Base-by-base conservation (phyloP, 2,888 invertebrate species). In the Meandrusa payeni region DNA sequence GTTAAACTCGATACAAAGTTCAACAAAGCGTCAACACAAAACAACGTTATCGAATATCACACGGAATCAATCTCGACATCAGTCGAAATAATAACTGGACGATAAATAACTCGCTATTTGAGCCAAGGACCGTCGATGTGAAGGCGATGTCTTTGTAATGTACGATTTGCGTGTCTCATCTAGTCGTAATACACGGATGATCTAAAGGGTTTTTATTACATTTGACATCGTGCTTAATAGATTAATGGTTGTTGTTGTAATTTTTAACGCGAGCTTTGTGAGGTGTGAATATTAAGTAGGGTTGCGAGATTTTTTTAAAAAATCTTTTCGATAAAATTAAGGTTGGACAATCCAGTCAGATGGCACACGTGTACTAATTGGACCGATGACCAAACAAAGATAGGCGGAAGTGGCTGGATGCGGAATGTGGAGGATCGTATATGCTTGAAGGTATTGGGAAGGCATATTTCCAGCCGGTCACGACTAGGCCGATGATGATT, bases 21-120 rank as follows among this genome's bases (percentile, higher is more conserved):
- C 1, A 23, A 37, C 22, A 23, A 36, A 15, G 26, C 29, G 10
- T 7, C 20, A 20, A 43, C 22, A 27, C 26, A 38, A n/a, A 15
- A 19, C 28, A 23, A 26, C 9, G 10, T 43, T 26, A 43, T 43
- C 31, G n/a, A 6, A 26, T 13, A 38, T 26, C 13, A 22, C 10
- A 32, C 17, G 2, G 11, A 7, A 38, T 20, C 26, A 23, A 33
- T 44, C 27, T 44, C 12, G 27, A 37, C 34, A 37, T 36, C 17
- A 23, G 31, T 37, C 37, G 19, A 42, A 37, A 37, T 37, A 44
- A 38, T 50, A 51, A 50, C 47, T 46, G 48, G 31, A 28, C 31
- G 33, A 43, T 44, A 44, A 42, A 48, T 46, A 40, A 41, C 38
- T 39, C 37, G 23, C 31, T 34, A 51, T 52, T 47, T 43, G 22